Conservation (phyloP, 2,888 invertebrate species). For the Nowickia ferox region DNA sequence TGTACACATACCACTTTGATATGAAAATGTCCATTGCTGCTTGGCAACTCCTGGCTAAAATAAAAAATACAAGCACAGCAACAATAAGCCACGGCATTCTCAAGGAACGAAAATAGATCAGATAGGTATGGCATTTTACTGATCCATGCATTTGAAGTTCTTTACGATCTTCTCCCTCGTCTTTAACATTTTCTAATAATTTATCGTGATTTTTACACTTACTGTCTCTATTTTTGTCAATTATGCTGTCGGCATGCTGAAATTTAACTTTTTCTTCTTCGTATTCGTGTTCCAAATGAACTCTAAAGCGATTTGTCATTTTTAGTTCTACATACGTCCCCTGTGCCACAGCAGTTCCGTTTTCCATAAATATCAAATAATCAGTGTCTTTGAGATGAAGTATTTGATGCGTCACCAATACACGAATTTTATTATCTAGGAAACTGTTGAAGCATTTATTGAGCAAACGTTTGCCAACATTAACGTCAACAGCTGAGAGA, state of each 20-base stretch:
- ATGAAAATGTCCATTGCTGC: constrained; percentile 90
- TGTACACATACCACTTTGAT: constrained; percentile 86
- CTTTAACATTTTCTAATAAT: constrained; percentile 46
- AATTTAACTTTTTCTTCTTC: constrained; percentile 72
- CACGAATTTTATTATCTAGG: constrained; percentile 86
- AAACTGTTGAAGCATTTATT: constrained; percentile 87
- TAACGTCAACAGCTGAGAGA: constrained; percentile 90
- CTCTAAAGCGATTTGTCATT: constrained; percentile 84
- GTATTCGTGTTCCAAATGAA: constrained; percentile 77
- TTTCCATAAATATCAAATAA: constrained; percentile 85
- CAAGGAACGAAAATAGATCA: constrained; percentile 84
- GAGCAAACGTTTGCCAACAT: constrained; percentile 89
- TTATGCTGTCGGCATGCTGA: constrained; percentile 77
- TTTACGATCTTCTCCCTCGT: constrained; percentile 80
- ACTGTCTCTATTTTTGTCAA: constrained; percentile 74
- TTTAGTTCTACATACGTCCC: constrained; percentile 83
- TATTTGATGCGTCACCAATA: constrained; percentile 89
- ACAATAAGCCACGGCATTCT: constrained; percentile 82
- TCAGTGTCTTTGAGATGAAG: constrained; percentile 85
- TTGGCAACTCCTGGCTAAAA: constrained; percentile 86
- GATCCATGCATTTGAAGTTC: constrained; percentile 86
- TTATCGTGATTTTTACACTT: constrained; percentile 29
- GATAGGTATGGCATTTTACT: constrained; percentile 85
- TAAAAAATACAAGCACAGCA: constrained; percentile 83
- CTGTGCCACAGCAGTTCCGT: constrained; percentile 80